phyloP scores from a whole-genome alignment of 2,113 vertebrate species.

The Leptobrachium leishanense region DNA sequence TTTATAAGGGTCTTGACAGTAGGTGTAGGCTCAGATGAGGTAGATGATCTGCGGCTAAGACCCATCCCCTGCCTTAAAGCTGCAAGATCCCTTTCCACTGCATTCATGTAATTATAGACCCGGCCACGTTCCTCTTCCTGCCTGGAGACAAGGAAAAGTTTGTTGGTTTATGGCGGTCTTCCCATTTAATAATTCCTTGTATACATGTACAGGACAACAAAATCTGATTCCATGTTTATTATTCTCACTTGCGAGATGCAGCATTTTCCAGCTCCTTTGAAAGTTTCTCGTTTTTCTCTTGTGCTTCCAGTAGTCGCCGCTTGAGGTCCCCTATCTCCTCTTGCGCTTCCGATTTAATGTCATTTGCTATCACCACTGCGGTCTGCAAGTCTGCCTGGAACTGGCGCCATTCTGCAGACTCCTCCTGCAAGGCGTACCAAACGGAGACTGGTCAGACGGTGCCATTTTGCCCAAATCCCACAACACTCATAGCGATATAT shows the following conservation, averaged over 20 bases:
- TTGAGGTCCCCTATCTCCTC: slow-evolving; percentile 94
- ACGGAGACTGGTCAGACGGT: neutral
- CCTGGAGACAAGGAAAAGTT: slow-evolving; percentile 58
- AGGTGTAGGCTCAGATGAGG: slow-evolving; percentile 90
- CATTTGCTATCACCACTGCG: slow-evolving; percentile 93
- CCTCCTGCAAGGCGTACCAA: slow-evolving; percentile 69
- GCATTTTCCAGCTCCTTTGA: slow-evolving; percentile 90
- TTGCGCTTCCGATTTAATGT: slow-evolving; percentile 94
- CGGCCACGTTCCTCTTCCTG: slow-evolving; percentile 94
- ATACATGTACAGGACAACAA: no score
- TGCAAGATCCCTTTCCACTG: slow-evolving; percentile 90
- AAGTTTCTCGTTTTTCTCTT: slow-evolving; percentile 91
- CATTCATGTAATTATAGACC: slow-evolving; percentile 97
- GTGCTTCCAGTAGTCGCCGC: slow-evolving; percentile 82
- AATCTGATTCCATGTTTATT: neutral
- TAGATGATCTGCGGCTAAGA: slow-evolving; percentile 86
- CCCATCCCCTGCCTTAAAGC: slow-evolving; percentile 92
- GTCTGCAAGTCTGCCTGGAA: slow-evolving; percentile 96
- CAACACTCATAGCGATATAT: no score
- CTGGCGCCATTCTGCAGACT: slow-evolving; percentile 94
- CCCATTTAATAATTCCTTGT: no score
- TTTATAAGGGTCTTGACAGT: slow-evolving; percentile 97
- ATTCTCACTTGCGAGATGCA: slow-evolving; percentile 88
- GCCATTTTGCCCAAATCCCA: no score
- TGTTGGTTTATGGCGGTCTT: neutral